Percentiles rank a stretch among this genome's conserved stretches.
These are phyloP conservation scores for Laterallus jamaicensis DNA, from an alignment of 2,113 vertebrate species.

Conservation along the genomic window DNA sequence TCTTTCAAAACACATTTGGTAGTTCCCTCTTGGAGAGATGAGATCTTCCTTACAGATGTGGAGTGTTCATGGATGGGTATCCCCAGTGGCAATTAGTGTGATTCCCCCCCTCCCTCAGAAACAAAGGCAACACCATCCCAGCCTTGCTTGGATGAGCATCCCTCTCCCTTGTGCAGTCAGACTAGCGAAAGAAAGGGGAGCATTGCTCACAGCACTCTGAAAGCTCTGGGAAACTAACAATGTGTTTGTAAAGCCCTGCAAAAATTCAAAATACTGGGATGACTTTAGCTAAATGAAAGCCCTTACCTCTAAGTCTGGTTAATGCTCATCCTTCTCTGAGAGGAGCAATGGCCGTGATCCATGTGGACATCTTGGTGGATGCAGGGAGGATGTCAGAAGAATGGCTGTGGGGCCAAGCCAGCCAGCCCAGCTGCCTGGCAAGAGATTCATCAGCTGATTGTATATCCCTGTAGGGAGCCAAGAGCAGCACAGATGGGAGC, in stretches of 20 bases:
- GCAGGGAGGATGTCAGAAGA: neutral
- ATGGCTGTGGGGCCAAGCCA: neutral
- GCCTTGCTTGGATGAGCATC: neutral
- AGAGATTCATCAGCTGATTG: neutral
- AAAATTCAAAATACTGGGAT: neutral
- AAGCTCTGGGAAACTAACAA: neutral
- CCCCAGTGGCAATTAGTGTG: neutral
- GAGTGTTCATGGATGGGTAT: neutral
- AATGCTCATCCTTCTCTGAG: neutral
- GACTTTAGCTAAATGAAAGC: neutral
- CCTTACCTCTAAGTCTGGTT: neutral
- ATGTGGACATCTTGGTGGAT: neutral
- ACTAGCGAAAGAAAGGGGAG: neutral
- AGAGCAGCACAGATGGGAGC: neutral
- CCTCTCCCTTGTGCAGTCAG: neutral
- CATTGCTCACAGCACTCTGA: neutral
- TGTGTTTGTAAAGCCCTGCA: neutral
- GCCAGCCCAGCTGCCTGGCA: conserved; percentile 1
- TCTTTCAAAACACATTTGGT: neutral
- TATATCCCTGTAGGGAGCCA: neutral
- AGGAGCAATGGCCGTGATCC: neutral
- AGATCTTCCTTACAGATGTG: neutral
- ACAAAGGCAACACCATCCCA: neutral
- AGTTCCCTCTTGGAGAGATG: neutral
- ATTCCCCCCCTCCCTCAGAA: neutral